These are phyloP conservation scores for Adineta ricciae DNA, from an alignment of 2,888 invertebrate genomes.

Conservation along the genomic window DNA sequence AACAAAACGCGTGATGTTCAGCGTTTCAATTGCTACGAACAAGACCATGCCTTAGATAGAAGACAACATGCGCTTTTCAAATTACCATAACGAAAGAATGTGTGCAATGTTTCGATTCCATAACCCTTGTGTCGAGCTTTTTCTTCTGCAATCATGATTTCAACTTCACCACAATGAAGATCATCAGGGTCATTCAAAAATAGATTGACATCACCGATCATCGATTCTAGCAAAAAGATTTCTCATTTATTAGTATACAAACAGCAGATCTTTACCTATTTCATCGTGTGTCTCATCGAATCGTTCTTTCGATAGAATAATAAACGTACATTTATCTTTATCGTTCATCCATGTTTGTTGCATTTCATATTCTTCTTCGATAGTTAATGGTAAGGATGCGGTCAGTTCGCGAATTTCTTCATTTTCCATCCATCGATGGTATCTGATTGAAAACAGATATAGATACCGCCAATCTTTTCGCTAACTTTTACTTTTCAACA, in stretches of 20 bases:
- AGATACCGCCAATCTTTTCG: too few species aligned
- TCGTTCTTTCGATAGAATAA: conserved; percentile 32
- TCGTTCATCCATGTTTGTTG: conserved; percentile 76
- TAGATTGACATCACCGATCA: conserved; percentile 89
- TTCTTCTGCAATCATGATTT: conserved; percentile 85
- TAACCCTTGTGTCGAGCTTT: conserved; percentile 62
- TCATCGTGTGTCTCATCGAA: conserved; percentile 37
- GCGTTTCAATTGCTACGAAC: conserved; percentile 54
- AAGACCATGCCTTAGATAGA: not conserved
- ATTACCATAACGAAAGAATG: conserved; percentile 72
- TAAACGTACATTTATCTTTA: conserved; percentile 58
- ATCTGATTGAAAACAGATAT: conserved; percentile 75
- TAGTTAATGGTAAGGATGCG: conserved; percentile 72
- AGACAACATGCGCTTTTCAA: conserved; percentile 17
- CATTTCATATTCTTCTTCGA: conserved; percentile 82
- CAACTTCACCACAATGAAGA: conserved; percentile 61
- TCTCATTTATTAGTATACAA: not conserved
- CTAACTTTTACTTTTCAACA: conserved; percentile 68
- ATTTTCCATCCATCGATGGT: conserved; percentile 85
- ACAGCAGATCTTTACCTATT: not conserved
- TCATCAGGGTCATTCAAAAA: conserved; percentile 56
- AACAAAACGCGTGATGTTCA: conserved; percentile 60
- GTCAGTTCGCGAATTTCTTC: conserved; percentile 70
- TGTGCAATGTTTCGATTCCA: conserved; percentile 70
- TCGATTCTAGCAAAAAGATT: conserved; percentile 55